phyloP scores from a whole-genome alignment of 92 coral and sea anemone species.

The Actinostola sp. region DNA sequence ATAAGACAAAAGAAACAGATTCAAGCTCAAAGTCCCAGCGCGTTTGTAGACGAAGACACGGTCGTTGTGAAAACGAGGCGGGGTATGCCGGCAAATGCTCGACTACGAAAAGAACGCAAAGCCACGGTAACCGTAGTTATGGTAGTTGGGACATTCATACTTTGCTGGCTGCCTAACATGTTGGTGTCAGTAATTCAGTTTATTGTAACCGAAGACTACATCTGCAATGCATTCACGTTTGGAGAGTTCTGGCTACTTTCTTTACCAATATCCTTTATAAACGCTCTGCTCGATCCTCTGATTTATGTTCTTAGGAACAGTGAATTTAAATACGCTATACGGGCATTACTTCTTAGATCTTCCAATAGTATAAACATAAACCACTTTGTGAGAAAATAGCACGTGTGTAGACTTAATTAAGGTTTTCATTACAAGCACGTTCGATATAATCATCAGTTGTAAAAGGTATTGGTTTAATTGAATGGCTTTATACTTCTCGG shows the following conservation, averaged over 20 bases:
- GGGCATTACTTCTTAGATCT: constrained; percentile 8
- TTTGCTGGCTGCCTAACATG: constrained; percentile 48
- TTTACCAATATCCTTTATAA: constrained; percentile 35
- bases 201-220: constrained; percentile 10
- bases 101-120: constrained; percentile 36
- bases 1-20: constrained; percentile 37
- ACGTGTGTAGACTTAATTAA: no score
- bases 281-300: constrained; percentile 28
- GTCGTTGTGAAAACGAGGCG: background rate
- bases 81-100: background rate
- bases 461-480: no score
- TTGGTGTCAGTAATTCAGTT: constrained; percentile 35
- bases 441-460: no score
- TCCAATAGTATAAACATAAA: background rate
- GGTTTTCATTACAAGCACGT: no score
- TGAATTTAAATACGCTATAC: constrained; percentile 39
- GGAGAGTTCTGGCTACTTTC: constrained; percentile 52
- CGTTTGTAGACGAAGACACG: constrained; percentile 21
- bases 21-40: constrained; percentile 43
- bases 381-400: background rate
- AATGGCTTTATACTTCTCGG: no score
- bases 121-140: constrained; percentile 40
- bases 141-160: constrained; percentile 41
- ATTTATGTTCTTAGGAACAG: constrained; percentile 41
- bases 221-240: constrained; percentile 33